Evolutionary conservation across 2,888 invertebrate species (phyloP).

Genomic region (Ethmia dodecea): DNA sequence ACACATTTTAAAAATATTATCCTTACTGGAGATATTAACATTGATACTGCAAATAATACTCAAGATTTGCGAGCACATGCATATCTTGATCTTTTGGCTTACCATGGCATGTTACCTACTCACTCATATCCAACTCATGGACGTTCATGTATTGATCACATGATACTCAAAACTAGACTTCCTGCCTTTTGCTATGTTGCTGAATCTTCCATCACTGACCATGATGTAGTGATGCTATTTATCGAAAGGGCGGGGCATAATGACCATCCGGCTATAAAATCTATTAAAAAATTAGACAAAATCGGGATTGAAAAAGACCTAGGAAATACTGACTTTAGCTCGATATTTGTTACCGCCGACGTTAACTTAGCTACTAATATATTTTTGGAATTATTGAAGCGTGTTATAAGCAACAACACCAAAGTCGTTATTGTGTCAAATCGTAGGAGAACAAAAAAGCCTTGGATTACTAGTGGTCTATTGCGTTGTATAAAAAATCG

Average conservation of each 20-base stretch:
- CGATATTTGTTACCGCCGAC: neutral
- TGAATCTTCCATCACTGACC: constrained; percentile 11
- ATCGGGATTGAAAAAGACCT: neutral
- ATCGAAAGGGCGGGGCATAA: too few species aligned
- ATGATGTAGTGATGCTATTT: constrained; percentile 3
- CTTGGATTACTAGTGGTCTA: neutral
- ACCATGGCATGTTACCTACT: constrained; percentile 19
- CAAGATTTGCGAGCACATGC: constrained; percentile 6
- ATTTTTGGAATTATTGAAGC: neutral
- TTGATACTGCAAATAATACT: constrained; percentile 7
- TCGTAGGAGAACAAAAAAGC: neutral
- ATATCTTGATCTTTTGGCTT: constrained; percentile 18
- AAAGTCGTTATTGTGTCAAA: neutral
- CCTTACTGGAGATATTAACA: constrained; percentile 22
- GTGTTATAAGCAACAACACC: neutral
- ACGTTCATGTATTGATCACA: constrained; percentile 18
- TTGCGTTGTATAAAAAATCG: constrained; percentile 13
- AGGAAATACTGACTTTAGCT: neutral
- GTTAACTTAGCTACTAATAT: neutral
- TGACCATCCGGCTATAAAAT: too few species aligned
- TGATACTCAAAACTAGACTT: constrained; percentile 16
- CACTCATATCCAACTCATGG: constrained; percentile 15
- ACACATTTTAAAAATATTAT: constrained; percentile 20
- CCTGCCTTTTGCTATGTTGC: constrained; percentile 8
- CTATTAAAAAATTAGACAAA: neutral